Evolutionary conservation across 2,888 invertebrate genomes (phyloP), one percentile per base, ranked within the genome.

Genomic region (Steinernema carpocapsae): DNA sequence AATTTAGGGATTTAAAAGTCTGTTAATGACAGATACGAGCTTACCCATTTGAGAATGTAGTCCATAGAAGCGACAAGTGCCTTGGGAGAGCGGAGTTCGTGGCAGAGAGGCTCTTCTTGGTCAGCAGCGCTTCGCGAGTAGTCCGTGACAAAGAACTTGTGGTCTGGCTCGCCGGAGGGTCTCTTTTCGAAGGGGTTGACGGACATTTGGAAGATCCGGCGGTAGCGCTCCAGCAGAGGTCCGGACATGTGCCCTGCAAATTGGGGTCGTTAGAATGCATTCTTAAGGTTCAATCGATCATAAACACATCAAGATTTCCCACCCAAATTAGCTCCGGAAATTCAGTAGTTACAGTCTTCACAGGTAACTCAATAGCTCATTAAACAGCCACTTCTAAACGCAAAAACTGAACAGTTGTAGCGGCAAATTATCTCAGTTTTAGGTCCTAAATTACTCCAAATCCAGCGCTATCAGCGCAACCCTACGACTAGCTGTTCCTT

Each of bases 61-160:
- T 92, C 91, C 93, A 97, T 94, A 0, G 97, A 95, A 89, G 92
- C 91, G 86, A 92, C 91, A 12, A 99, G 91, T 0, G 94, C 93
- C 0, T 89, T 84, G 0, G 93, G 92, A 0, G 95, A 93, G 0
- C 99, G 91, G 73, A 99, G 89, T 86, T 99, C 99, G 86, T 96
- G 94, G 0, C 95, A 92, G 87, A 99, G 91, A 0, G 99, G 97
- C 76, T 93, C 92, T 88, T 95, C 95, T 90, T 99, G 97, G 90
- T 99, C 97, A 0, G 99, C 97, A 0, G 97, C 96, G 81, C 96
- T 96, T 76, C 99, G 91, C 3, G 94, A 93, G 90, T 99, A 99
- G 86, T 96, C 95, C 88, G 99, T 97, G 14, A 85, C 81, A 74
- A 83, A 78, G 70, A 79, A 77, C 14, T 78, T 78, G 26, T 79